These are phyloP conservation scores for Stomatorhinus walkeri DNA, from an alignment of 2,797 vertebrate species.

Conservation along the genomic window DNA sequence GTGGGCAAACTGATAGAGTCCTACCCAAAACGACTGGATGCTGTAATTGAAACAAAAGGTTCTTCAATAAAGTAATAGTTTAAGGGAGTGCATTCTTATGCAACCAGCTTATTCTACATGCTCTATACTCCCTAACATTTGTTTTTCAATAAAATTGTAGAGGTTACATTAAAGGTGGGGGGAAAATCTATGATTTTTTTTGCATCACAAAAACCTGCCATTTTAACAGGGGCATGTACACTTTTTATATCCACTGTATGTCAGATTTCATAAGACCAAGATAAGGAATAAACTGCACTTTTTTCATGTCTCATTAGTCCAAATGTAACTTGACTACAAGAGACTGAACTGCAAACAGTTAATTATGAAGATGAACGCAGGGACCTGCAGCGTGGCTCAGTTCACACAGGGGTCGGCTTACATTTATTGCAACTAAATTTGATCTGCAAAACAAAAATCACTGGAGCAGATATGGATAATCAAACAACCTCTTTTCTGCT, in stretches of 20 bases:
- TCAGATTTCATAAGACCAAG: background rate
- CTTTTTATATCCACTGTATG: background rate
- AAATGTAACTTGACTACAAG: background rate
- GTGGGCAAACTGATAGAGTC: background rate
- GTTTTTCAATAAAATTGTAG: background rate
- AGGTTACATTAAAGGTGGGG: background rate
- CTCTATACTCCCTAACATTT: background rate
- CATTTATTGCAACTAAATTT: background rate
- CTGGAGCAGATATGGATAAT: background rate
- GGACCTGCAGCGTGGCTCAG: background rate
- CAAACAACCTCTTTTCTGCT: background rate
- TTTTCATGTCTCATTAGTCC: background rate
- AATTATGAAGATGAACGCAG: background rate
- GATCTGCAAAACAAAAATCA: background rate
- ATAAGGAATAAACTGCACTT: background rate
- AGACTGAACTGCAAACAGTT: background rate
- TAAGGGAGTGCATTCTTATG: background rate
- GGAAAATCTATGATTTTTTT: background rate
- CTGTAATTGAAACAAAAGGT: background rate
- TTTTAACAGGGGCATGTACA: background rate
- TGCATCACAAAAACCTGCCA: background rate
- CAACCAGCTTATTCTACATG: background rate
- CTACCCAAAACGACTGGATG: background rate
- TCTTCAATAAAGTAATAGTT: background rate
- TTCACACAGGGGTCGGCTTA: background rate